Base-by-base conservation (phyloP, 2,888 invertebrate genomes). In the Diaperis boleti region DNA sequence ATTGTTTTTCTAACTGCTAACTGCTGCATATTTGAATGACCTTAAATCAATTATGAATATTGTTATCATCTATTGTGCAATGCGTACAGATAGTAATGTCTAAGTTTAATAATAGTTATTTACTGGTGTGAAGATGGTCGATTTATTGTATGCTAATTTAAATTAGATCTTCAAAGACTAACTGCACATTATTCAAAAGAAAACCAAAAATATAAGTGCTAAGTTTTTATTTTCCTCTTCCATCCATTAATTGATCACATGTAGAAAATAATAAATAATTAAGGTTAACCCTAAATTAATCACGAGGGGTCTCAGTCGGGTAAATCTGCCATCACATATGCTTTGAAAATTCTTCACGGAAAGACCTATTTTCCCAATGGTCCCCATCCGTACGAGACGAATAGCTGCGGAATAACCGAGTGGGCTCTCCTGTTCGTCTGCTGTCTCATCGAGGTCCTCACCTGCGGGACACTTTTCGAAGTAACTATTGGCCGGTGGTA, bases 331-430 rank as follows among this genome's bases (percentile, higher is more conserved):
- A 59, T 41, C 22, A 39, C 33, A 39, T 22, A 33, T 20, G 10
- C 37, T 8, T 6, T 17, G 22, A 15, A 50, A 37, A 49, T 18
- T 44, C 22, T 6, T 7, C 3, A 20, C 11, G 18, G 14, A 52
- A 29, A 15, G 18, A 54, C 20, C 29, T 45, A 45, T 14, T 42
- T 47, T 18, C 83, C 84, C n/a, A 81, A 72, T 1, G 85, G 83
- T 4, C 83, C 83, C 85, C 85, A 85, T 8, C 84, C 84, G 65
- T 83, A 84, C 0, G 85, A 85, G 47, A 84, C 80, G 70, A 85
- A 85, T 11, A 85, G 72, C 63, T 84, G 83, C 1, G 85, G 85
- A 68, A 85, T 81, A 47, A 81, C 81, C 6, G 82, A 80, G 66
- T 82, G 81, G 50, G 81, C 79, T 68, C 61, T 67, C 41, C 69